A percentile compares a stretch with the other conserved stretches of the same genome.
Evolutionary conservation across 1,140 invertebrate genomes (phyloP).

Genomic region (Brachionus sp.): DNA sequence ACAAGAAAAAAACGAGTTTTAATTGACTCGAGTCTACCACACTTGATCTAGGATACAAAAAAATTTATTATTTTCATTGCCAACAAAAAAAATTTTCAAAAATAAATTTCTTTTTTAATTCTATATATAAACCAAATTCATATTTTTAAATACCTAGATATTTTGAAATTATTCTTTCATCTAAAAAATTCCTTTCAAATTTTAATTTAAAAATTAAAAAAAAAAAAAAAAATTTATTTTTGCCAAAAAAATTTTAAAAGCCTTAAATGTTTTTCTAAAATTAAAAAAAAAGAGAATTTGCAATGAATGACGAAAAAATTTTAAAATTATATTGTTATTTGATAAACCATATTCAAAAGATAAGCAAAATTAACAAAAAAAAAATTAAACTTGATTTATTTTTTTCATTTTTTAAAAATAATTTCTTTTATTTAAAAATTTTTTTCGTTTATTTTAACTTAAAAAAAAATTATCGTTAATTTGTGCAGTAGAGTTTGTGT

Average conservation of each 20-base stretch:
- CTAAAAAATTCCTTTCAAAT: background rate
- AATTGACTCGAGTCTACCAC: background rate
- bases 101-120: background rate
- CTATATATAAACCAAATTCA: background rate
- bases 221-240: background rate
- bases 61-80: background rate
- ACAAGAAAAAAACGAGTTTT: background rate
- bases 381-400: background rate
- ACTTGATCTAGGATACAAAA: background rate
- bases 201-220: too few species aligned
- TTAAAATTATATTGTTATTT: too few species aligned
- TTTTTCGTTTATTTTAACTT: too few species aligned
- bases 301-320: too few species aligned
- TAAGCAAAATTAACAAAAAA: too few species aligned
- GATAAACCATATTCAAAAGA: too few species aligned
- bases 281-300: too few species aligned
- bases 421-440: too few species aligned
- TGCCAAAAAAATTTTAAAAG: background rate
- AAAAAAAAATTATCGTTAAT: too few species aligned
- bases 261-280: too few species aligned
- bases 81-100: background rate
- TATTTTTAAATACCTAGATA: background rate
- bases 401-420: too few species aligned
- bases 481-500: slow-evolving; percentile 36
- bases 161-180: background rate